Evolutionary conservation across 2,888 invertebrate species (phyloP), one percentile per base, ranked within the genome.

Genomic region (Arrhopalites spinosus): DNA sequence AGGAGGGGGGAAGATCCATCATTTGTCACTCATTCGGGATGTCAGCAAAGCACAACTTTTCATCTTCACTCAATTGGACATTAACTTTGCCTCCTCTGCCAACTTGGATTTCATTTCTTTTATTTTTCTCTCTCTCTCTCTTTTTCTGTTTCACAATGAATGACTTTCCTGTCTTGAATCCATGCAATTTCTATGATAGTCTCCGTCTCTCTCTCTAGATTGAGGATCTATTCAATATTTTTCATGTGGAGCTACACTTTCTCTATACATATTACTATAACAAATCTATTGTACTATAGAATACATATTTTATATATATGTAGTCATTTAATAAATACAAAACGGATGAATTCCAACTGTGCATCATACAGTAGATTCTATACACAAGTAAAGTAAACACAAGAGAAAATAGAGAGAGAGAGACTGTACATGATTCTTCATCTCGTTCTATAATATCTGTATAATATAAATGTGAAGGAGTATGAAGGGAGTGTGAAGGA

Each of bases 1-100:
- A n/a, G n/a, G n/a, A n/a, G n/a, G n/a, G n/a, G n/a, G n/a, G n/a
- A 77, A 79, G 15, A 79, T 78, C 75, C 74, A 77, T 79, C 79
- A 77, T 77, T 79, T 78, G 78, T 79, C 78, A 63, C 73, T 78
- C 77, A 76, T 61, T 53, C 43, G 66, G 74, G n/a, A 72, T 70
- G 73, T 66, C 47, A 61, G 69, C 59, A 59, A 64, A n/a, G 67
- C 64, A 47, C 70, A 23, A 73, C 74, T 77, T 77, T 75, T 78
- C 75, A 75, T 66, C 72, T 70, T 69, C 64, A 75, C 76, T 77
- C 71, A 68, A 79, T 77, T 76, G 79, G 78, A 74, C 79, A 79
- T 77, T 77, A 77, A 61, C 72, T 73, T 56, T 59, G 13, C 30
- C 30, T 64, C 15, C 36, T n/a, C n/a, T n/a, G n/a, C n/a, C n/a